Percentiles rank a stretch among this genome's conserved stretches.
Evolutionary conservation across 2,113 vertebrate genomes (phyloP).

Genomic region (Donacobius atricapilla): DNA sequence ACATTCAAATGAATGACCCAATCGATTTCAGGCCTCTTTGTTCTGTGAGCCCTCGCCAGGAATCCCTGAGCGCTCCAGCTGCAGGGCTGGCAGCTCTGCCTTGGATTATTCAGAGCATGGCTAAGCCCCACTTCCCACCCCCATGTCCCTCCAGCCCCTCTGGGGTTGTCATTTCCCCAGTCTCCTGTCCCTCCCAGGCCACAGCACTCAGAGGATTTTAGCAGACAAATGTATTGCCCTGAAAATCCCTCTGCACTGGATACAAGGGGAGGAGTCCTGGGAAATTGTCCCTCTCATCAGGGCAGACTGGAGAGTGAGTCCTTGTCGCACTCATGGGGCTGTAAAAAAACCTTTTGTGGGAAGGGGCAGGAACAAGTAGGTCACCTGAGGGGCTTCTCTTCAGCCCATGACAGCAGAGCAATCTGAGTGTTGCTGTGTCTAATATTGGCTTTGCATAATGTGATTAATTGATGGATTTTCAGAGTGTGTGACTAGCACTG

Average conservation of each 20-base stretch:
- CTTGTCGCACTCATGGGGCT: not conserved
- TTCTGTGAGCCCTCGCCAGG: not conserved
- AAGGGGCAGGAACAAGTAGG: not conserved
- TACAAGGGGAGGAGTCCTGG: not conserved
- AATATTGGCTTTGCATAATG: conserved; percentile 18
- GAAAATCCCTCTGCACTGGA: not conserved
- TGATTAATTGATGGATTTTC: conserved; percentile 32
- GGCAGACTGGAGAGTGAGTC: not conserved
- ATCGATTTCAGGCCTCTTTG: conserved; percentile 1
- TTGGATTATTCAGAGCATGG: not conserved
- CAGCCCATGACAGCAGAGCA: not conserved
- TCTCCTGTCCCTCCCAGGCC: not conserved
- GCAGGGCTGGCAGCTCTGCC: not conserved
- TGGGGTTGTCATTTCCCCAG: not conserved
- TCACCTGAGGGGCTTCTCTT: not conserved
- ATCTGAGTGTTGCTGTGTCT: not conserved
- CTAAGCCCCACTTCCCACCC: accelerated
- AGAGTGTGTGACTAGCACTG: not conserved
- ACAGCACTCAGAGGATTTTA: not conserved
- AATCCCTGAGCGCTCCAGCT: not conserved
- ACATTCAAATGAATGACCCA: conserved; percentile 22
- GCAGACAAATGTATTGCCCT: not conserved
- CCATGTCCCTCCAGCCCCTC: not conserved
- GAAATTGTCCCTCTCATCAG: not conserved
- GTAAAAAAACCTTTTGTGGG: not conserved